Base-by-base conservation (phyloP, 1,140 invertebrate species). In the Globodera rostochiensis region DNA sequence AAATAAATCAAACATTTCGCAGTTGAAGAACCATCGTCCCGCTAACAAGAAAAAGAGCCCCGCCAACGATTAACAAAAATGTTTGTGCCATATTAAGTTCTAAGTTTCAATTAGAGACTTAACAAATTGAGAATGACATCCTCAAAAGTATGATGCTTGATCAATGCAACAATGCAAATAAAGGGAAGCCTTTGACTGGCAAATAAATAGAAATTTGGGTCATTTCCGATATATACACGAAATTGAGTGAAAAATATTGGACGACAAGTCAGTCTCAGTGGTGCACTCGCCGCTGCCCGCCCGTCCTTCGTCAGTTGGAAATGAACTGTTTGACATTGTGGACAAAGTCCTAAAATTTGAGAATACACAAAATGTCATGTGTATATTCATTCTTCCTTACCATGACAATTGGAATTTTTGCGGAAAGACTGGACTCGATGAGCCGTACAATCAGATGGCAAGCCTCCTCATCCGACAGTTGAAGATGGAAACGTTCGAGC, bases 381-480 rank as follows among this genome's bases (percentile, higher is more conserved):
- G 2, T 36, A 36, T 36, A 36, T 36, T 36, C 36, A 36, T 53
- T 6, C 15, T 53, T 64, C 13, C 13, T 64, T 64, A 64, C 69
- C 69, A 71, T 71, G 25, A 71, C 36, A 0, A 93, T 95, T 13
- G 96, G 94, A 95, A 98, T 96, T 0, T 98, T 95, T 47, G 96
- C 96, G 7, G 94, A 95, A 1, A 96, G 95, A 7, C 96, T 98
- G 82, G 95, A 92, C 90, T 99, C 96, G 73, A 99, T 93, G 7
- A 98, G 91, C 90, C 94, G 94, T 88, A 98, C 95, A 81, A 99
- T 93, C 90, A 95, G 95, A 88, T 95, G 94, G 0, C 97, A 96
- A 0, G 96, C 97, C 91, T 97, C 96, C 91, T 99, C 97, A 86
- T 99, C 97, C 9, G 94, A 94, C 11, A 98, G 91, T 88, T 98